phyloP scores from a whole-genome alignment of 1,140 invertebrate species.

The Plectrocnemia conspersa region DNA sequence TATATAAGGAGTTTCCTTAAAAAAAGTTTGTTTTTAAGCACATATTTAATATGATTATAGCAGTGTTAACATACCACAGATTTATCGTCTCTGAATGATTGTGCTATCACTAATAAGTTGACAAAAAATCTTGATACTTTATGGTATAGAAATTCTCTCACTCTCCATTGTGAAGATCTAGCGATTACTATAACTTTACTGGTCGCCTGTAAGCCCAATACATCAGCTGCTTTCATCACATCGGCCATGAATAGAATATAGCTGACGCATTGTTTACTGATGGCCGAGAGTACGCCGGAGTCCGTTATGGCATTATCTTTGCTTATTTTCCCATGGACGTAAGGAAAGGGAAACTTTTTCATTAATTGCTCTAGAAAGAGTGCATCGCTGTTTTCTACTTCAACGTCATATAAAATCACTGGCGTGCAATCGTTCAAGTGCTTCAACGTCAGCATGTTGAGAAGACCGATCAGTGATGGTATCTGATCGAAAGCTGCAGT shows the following conservation, averaged over 20 bases:
- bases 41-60: conserved; percentile 1
- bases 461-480: conserved; percentile 51
- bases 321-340: conserved; percentile 56
- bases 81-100: conserved; percentile 51
- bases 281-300: conserved; percentile 40
- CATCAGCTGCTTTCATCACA: conserved; percentile 51
- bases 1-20: conserved; percentile 60
- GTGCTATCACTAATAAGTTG: conserved; percentile 62
- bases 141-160: conserved; percentile 60
- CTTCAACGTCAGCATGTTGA: conserved; percentile 54
- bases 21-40: conserved; percentile 25
- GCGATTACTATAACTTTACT: conserved; percentile 60
- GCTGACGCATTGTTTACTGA: conserved; percentile 52
- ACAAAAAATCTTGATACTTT: conserved; percentile 57
- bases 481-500: conserved; percentile 46
- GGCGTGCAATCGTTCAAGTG: conserved; percentile 57
- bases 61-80: conserved; percentile 20
- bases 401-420: conserved; percentile 58
- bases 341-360: conserved; percentile 53
- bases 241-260: conserved; percentile 63
- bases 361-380: conserved; percentile 55
- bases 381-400: conserved; percentile 51
- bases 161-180: conserved; percentile 63
- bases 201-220: conserved; percentile 55
- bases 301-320: conserved; percentile 41